Evolutionary conservation across 2,797 vertebrate species (phyloP), one percentile per base, ranked within the genome.

Genomic region (Tragopan temminckii): DNA sequence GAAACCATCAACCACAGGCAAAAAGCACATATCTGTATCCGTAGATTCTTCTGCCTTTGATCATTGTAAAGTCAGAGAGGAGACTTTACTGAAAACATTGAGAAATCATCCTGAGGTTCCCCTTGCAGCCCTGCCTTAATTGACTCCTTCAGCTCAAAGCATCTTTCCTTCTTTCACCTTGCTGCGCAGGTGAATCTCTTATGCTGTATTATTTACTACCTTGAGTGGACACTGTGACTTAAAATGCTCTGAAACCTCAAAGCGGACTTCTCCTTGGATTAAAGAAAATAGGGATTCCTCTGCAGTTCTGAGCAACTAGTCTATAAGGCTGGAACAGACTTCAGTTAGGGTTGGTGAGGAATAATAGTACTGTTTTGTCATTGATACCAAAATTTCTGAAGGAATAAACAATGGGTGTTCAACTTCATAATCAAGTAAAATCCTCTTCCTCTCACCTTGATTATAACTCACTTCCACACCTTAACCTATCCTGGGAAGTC

Each of bases 171-270:
- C 21, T 81, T 68, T 64, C 94, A n/a, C 85, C 35, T 87, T 55
- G 48, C 31, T 85, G 16, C n/a, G 23, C 35, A 13, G 78, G 50
- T 80, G 74, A 83, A 57, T 71, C 35, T 80, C 58, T 70, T 67
- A 21, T 24, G 13, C 62, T 89, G 78, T 57, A 83, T 94, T 94
- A 94, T 95, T 96, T 87, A 95, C 23, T 69, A 89, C 42, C 38
- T 92, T 59, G 75, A 35, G n/a, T 66, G 64, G 80, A 57, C 29
- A 66, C 33, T 36, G 82, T 83, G 85, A 81, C 68, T 90, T 80
- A 85, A 85, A 95, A 93, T 17, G 3, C 29, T 90, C 38, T 89
- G 78, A 93, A 89, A 46, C 20, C 14, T 94, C 19, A 43, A 79
- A 79, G 53, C 5, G 9, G 38, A 5, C 13, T 69, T 68, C 4